Base-by-base conservation (phyloP, 2,888 invertebrate species). In the Teleiodes luculella region DNA sequence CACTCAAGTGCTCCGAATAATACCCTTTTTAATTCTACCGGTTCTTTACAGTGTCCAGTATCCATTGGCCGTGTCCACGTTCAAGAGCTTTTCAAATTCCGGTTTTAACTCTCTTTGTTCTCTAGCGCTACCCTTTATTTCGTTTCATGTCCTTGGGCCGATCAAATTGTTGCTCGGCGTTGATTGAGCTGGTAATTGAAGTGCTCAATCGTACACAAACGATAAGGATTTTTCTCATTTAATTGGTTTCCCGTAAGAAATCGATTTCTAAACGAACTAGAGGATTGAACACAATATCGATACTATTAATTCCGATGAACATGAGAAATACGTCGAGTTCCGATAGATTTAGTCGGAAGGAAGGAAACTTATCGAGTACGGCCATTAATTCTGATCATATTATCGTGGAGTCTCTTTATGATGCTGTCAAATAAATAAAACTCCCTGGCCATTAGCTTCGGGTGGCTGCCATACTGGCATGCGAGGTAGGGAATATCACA, bases 351-450 rank as follows among this genome's bases (percentile, higher is more conserved):
- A 57, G 57, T 62, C 59, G 58, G 58, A 63, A 63, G 63, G 64
- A 68, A 73, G 72, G 62, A 71, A 64, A 72, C 63, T 74, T 76
- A 68, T 70, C 62, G 64, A 62, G 68, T 68, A 68, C 65, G 65
- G 63, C 71, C 75, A 76, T 80, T 83, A 76, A 79, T 80, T 79
- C 74, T 66, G 68, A 76, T 76, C 72, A 76, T 76, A 78, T 77
- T 80, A 82, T 78, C 75, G 69, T 64, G 65, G 62, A 65, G 64
- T 71, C 67, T 74, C 76, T 80, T 78, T 83, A 82, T 78, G 66
- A 69, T 67, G 74, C 75, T 78, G 80, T 78, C 83, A 80, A 75
- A 81, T 80, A 80, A 83, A 83, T 83, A 82, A 76, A 78, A 78
- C 78, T 76, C 78, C 78, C 74, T 61, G 64, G 59, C 74, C 77